phyloP scores from a whole-genome alignment of 2,113 vertebrate genomes.

The Pithys albifrons region DNA sequence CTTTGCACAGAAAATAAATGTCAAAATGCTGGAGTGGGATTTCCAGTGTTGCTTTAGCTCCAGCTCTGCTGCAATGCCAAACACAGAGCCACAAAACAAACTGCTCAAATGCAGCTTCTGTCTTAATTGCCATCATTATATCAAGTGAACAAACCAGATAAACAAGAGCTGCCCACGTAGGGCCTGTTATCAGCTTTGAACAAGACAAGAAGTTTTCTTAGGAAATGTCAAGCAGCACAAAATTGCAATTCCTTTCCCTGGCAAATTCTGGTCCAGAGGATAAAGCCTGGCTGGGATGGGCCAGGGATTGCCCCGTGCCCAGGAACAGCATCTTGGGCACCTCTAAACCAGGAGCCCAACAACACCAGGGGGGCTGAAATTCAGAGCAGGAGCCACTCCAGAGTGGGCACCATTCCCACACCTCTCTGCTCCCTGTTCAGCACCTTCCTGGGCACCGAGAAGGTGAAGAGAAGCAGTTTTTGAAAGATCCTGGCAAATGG shows the following conservation, averaged over 20 bases:
- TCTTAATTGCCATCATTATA: background rate
- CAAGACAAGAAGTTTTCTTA: rapidly evolving
- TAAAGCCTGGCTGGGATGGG: rapidly evolving
- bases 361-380: rapidly evolving
- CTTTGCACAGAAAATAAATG: background rate
- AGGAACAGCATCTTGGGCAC: rapidly evolving
- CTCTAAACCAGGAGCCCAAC: rapidly evolving
- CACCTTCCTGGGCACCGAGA: rapidly evolving
- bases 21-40: background rate
- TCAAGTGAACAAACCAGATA: background rate
- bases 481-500: rapidly evolving
- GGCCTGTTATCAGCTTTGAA: background rate
- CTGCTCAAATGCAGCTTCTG: background rate
- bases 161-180: rapidly evolving
- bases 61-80: background rate
- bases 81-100: background rate
- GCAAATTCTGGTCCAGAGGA: rapidly evolving
- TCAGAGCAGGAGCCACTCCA: background rate
- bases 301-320: rapidly evolving
- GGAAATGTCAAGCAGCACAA: background rate
- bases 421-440: background rate
- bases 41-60: background rate
- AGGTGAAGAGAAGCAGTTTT: rapidly evolving
- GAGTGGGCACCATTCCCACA: rapidly evolving
- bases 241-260: rapidly evolving